phyloP scores from a whole-genome alignment of 2,888 invertebrate species.

The Mesorhabditis spiculigera region DNA sequence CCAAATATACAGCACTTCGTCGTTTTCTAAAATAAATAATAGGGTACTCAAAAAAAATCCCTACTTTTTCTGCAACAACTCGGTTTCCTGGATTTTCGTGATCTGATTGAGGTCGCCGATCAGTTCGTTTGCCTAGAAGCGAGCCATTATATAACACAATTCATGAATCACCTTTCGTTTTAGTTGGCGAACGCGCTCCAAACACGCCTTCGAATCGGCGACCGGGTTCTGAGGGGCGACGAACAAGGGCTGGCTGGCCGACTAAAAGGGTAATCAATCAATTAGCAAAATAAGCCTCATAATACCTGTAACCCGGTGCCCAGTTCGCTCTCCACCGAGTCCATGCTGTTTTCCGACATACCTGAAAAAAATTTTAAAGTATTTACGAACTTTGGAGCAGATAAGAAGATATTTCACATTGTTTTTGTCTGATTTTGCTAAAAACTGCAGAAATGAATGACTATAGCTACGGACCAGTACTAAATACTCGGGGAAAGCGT shows the following conservation, averaged over 20 bases:
- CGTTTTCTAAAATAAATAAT: neutral
- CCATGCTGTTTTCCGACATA: too few species aligned
- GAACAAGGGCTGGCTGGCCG: conserved; percentile 27
- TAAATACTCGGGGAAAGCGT: too few species aligned
- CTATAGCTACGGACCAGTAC: too few species aligned
- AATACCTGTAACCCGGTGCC: too few species aligned
- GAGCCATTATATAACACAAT: neutral
- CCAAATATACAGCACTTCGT: neutral
- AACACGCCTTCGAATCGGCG: neutral
- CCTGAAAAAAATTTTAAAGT: too few species aligned
- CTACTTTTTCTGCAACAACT: neutral
- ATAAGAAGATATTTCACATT: too few species aligned
- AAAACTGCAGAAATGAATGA: too few species aligned
- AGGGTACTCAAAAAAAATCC: neutral
- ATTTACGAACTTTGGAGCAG: too few species aligned
- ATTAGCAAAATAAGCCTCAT: too few species aligned
- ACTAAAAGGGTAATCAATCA: conserved; percentile 20
- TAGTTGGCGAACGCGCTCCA: neutral
- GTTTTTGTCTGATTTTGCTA: too few species aligned
- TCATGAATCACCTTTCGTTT: neutral
- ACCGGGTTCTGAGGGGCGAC: conserved; percentile 20
- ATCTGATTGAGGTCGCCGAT: neutral
- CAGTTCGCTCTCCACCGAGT: too few species aligned
- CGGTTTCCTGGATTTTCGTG: neutral
- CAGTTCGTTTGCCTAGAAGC: neutral